Evolutionary conservation across 2,888 invertebrate genomes (phyloP), one percentile per base, ranked within the genome.

Genomic region (Pandemis cinnamomeana): DNA sequence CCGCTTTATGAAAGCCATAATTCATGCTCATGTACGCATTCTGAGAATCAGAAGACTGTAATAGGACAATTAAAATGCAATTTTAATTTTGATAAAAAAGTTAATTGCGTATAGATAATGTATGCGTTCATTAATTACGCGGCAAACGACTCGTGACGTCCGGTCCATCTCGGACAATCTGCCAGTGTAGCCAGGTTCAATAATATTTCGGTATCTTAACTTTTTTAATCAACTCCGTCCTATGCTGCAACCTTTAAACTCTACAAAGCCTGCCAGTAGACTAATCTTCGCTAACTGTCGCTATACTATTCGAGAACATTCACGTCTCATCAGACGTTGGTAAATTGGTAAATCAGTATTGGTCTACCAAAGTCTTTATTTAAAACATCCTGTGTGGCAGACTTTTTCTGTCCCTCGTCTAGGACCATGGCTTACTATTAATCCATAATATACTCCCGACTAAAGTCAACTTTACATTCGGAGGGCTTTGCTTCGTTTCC

Each of bases 11-110:
- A 27, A 58, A 58, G 11, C 0, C 27, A 27, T 58, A 27, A 58
- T 58, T 27, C 58, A 58, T 58, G 27, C 64, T 48, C 48, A 64
- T 36, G 27, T 36, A 64, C 7, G 44, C 58, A 27, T 58, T 58
- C 27, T 27, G 27, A 55, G 20, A 72, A 72, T 36, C 60, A 11
- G 55, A 36, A 64, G 48, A 53, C 51, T n/a, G 41, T 69, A 73
- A 73, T 70, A 44, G 44, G 44, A 51, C 63, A n/a, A 63, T 72
- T 72, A 72, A 68, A 72, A 72, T 66, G 64, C 64, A 60, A 73
- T 69, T 69, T 66, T 67, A 74, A 71, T 67, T 71, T 55, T 71
- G n/a, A 73, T 67, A 67, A 74, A 74, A 74, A 71, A 41, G 53
- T 66, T 67, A 62, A 74, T 71, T n/a, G 51, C 41, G 15, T 46